phyloP scores from a whole-genome alignment of 2,113 vertebrate species.

The Cettia cetti region DNA sequence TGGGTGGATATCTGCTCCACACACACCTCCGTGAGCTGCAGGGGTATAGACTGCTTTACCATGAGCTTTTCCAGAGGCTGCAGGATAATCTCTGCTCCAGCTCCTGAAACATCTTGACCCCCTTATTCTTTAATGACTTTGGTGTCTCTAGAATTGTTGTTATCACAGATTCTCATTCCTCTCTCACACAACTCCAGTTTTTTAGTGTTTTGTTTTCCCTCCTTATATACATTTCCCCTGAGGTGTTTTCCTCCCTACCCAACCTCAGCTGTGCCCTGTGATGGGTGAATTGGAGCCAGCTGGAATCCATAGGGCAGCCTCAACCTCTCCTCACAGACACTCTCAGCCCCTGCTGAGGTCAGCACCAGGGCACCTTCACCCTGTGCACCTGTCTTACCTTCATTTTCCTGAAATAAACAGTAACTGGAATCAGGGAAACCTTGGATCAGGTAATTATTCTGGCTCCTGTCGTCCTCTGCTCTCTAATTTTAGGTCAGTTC shows the following conservation, averaged over 20 bases:
- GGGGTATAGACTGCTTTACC: rapidly evolving
- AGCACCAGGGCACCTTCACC: background rate
- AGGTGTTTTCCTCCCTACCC: rapidly evolving
- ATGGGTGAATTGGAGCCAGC: background rate
- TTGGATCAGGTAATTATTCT: background rate
- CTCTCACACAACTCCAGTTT: background rate
- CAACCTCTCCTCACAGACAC: background rate
- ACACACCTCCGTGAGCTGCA: background rate
- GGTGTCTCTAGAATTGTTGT: background rate
- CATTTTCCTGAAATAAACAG: background rate
- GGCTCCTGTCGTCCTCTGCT: background rate
- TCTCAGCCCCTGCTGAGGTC: rapidly evolving
- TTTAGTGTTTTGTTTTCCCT: background rate
- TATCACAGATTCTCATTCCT: background rate
- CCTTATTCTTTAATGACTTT: background rate
- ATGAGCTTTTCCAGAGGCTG: background rate
- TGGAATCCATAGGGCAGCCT: rapidly evolving
- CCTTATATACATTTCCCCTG: background rate
- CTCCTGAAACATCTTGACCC: rapidly evolving
- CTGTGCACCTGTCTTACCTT: background rate
- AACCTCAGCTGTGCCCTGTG: background rate
- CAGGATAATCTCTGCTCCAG: background rate
- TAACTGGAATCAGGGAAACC: background rate
- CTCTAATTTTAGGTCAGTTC: background rate
- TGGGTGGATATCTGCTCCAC: background rate